Base-by-base conservation (phyloP, 2,797 vertebrate species). In the Stomatorhinus walkeri region DNA sequence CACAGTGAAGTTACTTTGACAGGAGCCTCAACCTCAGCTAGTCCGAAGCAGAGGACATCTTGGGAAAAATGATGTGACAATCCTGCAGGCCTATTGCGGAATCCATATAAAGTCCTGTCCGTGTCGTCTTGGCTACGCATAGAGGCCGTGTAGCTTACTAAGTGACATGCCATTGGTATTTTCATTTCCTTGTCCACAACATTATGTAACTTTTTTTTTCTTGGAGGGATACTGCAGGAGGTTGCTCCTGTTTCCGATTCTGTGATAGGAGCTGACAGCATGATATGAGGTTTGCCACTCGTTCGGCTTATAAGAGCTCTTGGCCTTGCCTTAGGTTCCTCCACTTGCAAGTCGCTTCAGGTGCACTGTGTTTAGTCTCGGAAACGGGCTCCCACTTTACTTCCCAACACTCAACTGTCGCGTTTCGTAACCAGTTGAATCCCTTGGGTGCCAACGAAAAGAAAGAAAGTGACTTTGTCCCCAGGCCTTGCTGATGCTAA, bases 11-110 rank as follows among this genome's bases (percentile, higher is more conserved):
- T n/a, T 22, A 36, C 52, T 56, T 22, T 61, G 51, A 87, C 85
- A 87, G 85, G 32, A 59, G 85, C 85, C 36, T 61, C 28, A 87
- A 87, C 85, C 36, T 61, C 85, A 87, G n/a, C 51, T 87, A 56
- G 51, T 59, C 9, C 19, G 32, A 61, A 43, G 52, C 54, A 36
- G 19, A 59, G 54, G 52, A 59, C 85, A 40, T 87, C 52, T 56
- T 32, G 16, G 28, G 52, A 40, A 87, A 61, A 87, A 40, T 54
- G 28, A 87, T 87, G 52, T 87, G 85, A 87, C 54, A 87, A 40
- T 59, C 54, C 36, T 8, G 54, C 16, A 87, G 85, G 36, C 16
- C 54, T 43, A 52, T 40, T n/a, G 52, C 19, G 54, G 85, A 87
- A 51, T 59, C 85, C 56, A 36, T 61, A 59, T 43, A 87, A 87